Conservation (phyloP, 2,797 vertebrate species). For the Pelochelys cantorii region DNA sequence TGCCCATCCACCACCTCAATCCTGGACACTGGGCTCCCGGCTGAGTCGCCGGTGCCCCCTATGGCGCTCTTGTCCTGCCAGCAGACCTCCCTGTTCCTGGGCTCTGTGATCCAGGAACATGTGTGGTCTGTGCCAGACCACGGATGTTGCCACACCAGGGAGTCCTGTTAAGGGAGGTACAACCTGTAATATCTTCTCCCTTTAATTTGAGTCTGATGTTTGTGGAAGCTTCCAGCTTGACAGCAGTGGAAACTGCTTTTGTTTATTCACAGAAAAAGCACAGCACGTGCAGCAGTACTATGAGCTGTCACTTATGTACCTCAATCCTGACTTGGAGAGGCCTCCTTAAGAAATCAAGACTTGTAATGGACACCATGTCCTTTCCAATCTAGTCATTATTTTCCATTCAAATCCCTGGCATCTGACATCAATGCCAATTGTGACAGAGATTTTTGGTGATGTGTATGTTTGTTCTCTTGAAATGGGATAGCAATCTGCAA, state of each 20-base stretch:
- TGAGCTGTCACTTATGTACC: neutral
- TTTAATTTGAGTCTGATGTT: neutral
- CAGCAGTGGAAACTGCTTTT: neutral
- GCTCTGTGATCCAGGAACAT: too few relatives aligned
- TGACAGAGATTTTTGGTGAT: neutral
- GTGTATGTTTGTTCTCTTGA: neutral
- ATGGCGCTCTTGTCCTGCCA: too few relatives aligned
- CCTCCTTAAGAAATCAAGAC: neutral
- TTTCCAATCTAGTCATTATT: neutral
- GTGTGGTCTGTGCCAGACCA: too few relatives aligned
- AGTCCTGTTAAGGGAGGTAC: too few relatives aligned
- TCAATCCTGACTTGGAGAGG: neutral
- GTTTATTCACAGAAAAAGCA: neutral
- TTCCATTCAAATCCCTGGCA: neutral
- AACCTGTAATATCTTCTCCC: neutral
- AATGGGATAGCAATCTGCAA: neutral
- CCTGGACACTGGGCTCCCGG: too few relatives aligned
- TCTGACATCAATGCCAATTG: neutral
- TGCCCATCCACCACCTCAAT: too few relatives aligned
- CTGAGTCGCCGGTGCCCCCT: too few relatives aligned
- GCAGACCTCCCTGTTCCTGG: too few relatives aligned
- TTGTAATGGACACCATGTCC: neutral
- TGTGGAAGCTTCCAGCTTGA: slow-evolving; percentile 16
- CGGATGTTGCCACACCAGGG: too few relatives aligned
- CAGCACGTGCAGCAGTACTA: neutral